Conservation (phyloP, 1,140 invertebrate genomes). For the Oreohelix idahoensis region DNA sequence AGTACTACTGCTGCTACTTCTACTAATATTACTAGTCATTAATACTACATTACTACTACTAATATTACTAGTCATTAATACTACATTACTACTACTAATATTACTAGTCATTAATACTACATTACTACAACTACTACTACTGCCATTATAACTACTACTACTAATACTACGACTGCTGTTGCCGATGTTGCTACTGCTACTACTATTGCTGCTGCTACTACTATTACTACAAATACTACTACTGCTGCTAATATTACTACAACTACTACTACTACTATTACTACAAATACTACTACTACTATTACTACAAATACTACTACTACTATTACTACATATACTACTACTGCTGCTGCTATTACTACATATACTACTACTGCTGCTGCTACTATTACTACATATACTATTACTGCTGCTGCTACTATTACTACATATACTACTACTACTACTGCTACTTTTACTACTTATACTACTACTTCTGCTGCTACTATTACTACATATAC, state of each 20-base stretch:
- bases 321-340: not conserved
- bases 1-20: not conserved
- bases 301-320: too few relatives aligned
- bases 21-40: slow-evolving; percentile 8
- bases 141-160: slow-evolving; percentile 42
- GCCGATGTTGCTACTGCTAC: too few relatives aligned
- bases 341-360: slow-evolving; percentile 33
- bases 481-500: too few relatives aligned
- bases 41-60: slow-evolving; percentile 17
- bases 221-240: too few relatives aligned
- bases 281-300: too few relatives aligned
- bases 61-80: slow-evolving; percentile 34
- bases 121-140: slow-evolving; percentile 42
- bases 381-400: too few relatives aligned
- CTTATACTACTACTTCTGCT: slow-evolving; percentile 31
- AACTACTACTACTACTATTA: too few relatives aligned
- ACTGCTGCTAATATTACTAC: too few relatives aligned
- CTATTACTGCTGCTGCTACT: slow-evolving; percentile 36
- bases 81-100: slow-evolving; percentile 39
- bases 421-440: slow-evolving; percentile 40
- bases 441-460: slow-evolving; percentile 41
- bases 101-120: slow-evolving; percentile 32
- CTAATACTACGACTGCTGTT: slow-evolving; percentile 31
- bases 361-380: slow-evolving; percentile 37
- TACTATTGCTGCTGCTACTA: too few relatives aligned